Conservation (phyloP, 2,797 vertebrate species). For the Limnodromus scolopaceus region DNA sequence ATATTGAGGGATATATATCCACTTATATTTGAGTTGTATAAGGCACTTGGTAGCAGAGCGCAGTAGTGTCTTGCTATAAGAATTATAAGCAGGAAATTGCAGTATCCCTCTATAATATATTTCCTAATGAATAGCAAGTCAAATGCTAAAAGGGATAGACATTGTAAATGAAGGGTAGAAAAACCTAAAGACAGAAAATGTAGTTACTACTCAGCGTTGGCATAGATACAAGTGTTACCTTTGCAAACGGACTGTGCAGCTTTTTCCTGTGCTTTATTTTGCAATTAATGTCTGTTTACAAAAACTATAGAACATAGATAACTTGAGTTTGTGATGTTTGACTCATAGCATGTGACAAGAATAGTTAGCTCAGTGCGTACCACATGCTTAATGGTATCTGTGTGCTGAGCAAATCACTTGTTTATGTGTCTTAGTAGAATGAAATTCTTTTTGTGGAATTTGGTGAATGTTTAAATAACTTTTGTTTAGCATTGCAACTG, state of each 20-base stretch:
- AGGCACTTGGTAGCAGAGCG: not conserved
- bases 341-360: not conserved
- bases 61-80: not conserved
- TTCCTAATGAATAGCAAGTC: not conserved
- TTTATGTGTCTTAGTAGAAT: not conserved
- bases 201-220: not conserved
- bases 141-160: not conserved
- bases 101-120: not conserved
- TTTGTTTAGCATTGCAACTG: not conserved
- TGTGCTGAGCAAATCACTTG: not conserved
- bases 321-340: not conserved
- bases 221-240: not conserved
- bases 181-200: not conserved
- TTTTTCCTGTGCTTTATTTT: not conserved
- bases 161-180: not conserved
- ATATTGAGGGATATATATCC: not conserved
- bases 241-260: not conserved
- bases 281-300: not conserved
- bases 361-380: not conserved
- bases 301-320: not conserved
- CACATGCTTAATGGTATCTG: not conserved
- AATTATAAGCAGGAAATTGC: not conserved
- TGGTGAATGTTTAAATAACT: not conserved
- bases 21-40: not conserved
- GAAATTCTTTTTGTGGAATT: not conserved